Conservation (phyloP, 1,140 invertebrate genomes). For the Portunus trituberculatus region DNA sequence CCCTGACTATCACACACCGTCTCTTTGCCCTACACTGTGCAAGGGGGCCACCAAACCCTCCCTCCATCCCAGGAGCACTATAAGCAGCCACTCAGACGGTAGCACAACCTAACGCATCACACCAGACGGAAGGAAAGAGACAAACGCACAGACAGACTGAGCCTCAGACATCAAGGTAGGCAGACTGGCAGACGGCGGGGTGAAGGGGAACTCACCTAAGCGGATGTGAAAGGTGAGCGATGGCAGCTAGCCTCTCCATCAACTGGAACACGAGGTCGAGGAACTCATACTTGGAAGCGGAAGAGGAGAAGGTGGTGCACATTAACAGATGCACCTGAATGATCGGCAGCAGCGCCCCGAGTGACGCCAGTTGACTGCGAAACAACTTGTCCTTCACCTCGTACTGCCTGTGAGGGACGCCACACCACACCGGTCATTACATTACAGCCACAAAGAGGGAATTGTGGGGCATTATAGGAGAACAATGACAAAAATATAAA, state of each 20-base stretch:
- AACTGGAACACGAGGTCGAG: slow-evolving; percentile 86
- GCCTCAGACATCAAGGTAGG: background rate
- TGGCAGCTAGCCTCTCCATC: slow-evolving; percentile 85
- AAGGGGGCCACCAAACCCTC: background rate
- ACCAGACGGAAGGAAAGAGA: background rate
- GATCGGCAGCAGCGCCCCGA: slow-evolving; percentile 85
- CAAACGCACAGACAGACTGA: background rate
- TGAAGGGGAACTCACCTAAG: slow-evolving; percentile 81
- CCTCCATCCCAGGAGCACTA: background rate
- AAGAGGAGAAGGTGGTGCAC: slow-evolving; percentile 86
- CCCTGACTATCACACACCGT: background rate
- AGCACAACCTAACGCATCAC: background rate
- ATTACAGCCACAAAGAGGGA: too few species aligned
- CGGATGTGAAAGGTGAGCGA: slow-evolving; percentile 86
- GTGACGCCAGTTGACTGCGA: slow-evolving; percentile 83
- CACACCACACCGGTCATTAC: background rate
- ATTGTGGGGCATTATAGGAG: too few species aligned
- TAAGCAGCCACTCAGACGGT: background rate
- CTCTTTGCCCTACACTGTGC: background rate
- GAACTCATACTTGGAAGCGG: slow-evolving; percentile 87
- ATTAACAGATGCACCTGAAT: slow-evolving; percentile 86
- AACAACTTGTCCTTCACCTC: slow-evolving; percentile 86
- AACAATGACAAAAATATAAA: background rate
- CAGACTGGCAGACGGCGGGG: background rate
- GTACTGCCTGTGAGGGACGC: slow-evolving; percentile 82